phyloP scores from a whole-genome alignment of 1,140 invertebrate genomes.

The Aphelinus certus region DNA sequence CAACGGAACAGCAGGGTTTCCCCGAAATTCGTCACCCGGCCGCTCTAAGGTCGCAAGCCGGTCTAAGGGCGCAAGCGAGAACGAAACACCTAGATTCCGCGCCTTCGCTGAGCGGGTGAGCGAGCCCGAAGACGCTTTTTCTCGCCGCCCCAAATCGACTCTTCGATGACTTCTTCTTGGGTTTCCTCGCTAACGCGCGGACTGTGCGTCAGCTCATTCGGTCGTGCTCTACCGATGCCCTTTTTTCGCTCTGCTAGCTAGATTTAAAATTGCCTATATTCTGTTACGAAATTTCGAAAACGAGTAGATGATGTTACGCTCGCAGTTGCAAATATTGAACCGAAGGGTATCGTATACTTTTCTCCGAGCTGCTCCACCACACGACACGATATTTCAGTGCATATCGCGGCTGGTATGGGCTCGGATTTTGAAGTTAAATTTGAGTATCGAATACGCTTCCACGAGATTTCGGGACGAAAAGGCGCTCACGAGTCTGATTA shows the following conservation, averaged over 20 bases:
- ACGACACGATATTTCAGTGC: too few species aligned
- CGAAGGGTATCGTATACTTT: too few species aligned
- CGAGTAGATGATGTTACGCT: too few species aligned
- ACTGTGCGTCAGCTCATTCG: not conserved
- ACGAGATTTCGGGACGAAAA: not conserved
- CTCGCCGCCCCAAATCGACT: not conserved
- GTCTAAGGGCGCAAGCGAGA: too few species aligned
- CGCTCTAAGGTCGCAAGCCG: too few species aligned
- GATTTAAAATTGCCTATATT: too few species aligned
- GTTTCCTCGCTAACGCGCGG: constrained; percentile 1
- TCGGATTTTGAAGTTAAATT: not conserved
- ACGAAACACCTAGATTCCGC: not conserved
- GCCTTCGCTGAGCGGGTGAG: not conserved
- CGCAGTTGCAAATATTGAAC: too few species aligned
- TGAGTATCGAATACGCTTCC: not conserved
- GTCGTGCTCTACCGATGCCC: too few species aligned
- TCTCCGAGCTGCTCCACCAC: too few species aligned
- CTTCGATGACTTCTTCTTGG: constrained; percentile 17
- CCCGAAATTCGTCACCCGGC: constrained; percentile 19
- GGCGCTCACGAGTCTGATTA: too few species aligned
- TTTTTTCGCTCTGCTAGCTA: too few species aligned
- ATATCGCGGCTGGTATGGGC: not conserved
- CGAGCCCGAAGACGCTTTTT: not conserved
- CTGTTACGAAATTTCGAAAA: too few species aligned
- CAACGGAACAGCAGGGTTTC: not conserved